Percentiles rank a stretch among this genome's conserved stretches.
phyloP scores from a whole-genome alignment of 2,113 vertebrate species.

The Ailuropoda melanoleuca region DNA sequence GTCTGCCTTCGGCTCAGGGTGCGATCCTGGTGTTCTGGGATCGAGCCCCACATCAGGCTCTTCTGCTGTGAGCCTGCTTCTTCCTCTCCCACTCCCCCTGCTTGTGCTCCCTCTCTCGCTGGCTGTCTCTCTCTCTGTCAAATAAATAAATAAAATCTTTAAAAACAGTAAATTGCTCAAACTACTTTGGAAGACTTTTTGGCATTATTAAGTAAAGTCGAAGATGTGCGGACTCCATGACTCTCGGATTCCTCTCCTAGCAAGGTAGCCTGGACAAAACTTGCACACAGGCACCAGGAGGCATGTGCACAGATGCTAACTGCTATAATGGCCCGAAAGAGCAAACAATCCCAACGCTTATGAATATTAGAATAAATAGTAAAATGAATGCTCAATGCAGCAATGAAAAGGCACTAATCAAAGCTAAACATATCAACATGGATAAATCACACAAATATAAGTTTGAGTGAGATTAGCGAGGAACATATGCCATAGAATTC shows the following conservation, averaged over 20 bases:
- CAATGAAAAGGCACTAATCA: neutral
- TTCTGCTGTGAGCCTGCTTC: no score
- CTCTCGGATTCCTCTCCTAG: neutral
- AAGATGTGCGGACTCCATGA: neutral
- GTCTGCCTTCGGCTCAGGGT: no score
- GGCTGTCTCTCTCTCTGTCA: no score
- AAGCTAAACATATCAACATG: neutral
- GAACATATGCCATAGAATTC: neutral
- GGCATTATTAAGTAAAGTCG: neutral
- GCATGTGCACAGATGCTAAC: neutral
- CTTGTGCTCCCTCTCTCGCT: no score
- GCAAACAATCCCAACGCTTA: neutral
- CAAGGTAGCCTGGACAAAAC: neutral
- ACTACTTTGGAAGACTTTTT: neutral
- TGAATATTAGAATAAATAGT: neutral
- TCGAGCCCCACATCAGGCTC: no score
- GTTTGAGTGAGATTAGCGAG: neutral
- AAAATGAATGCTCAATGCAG: neutral
- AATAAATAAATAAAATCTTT: no score
- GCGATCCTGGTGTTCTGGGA: no score
- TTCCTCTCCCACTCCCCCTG: no score
- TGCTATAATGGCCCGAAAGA: neutral
- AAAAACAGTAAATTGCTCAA: neutral
- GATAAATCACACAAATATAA: neutral
- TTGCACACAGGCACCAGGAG: no score